phyloP scores from a whole-genome alignment of 2,797 vertebrate genomes.

The Pteropus rufus region DNA sequence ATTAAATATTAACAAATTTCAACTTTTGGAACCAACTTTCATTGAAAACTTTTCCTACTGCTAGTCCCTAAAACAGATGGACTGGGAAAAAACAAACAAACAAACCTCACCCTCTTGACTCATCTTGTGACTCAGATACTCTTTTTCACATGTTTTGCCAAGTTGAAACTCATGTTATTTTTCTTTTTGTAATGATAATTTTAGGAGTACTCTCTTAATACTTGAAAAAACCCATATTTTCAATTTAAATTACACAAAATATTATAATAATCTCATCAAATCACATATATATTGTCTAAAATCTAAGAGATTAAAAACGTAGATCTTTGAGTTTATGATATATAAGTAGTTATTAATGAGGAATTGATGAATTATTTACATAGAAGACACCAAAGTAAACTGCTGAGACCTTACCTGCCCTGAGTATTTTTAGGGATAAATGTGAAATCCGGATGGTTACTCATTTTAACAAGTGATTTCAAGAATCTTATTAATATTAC shows the following conservation, averaged over 20 bases:
- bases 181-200: slow-evolving; percentile 13
- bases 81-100: slow-evolving; percentile 10
- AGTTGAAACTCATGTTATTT: neutral
- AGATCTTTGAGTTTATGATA: slow-evolving; percentile 5
- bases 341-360: neutral
- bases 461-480: slow-evolving; percentile 13
- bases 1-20: slow-evolving; percentile 28
- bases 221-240: neutral
- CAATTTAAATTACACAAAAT: neutral
- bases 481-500: neutral
- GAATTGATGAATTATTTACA: neutral
- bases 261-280: neutral
- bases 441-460: neutral
- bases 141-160: slow-evolving; percentile 43
- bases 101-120: slow-evolving; percentile 58
- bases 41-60: neutral
- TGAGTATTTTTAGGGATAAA: neutral
- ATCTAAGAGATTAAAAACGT: neutral
- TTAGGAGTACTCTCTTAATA: neutral
- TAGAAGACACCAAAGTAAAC: neutral
- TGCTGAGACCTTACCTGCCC: neutral
- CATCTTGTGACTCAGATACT: slow-evolving; percentile 65
- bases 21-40: neutral
- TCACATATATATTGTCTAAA: neutral
- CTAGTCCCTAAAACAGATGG: slow-evolving; percentile 44